These are phyloP conservation scores for Lasioglossum leucozonium DNA, from an alignment of 2,888 invertebrate species.

Conservation along the genomic window DNA sequence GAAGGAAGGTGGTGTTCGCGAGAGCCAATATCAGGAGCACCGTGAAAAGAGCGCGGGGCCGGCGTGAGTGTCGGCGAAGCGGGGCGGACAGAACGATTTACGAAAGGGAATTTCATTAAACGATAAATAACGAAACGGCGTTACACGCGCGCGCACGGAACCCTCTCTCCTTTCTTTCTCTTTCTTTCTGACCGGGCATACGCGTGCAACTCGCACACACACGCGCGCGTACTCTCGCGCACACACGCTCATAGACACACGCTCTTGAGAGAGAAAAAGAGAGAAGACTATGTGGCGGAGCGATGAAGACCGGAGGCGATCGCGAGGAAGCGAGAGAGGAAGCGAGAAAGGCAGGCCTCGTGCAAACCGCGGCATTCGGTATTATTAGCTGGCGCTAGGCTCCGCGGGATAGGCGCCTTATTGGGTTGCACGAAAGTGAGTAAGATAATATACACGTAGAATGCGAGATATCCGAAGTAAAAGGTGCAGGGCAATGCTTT, in stretches of 20 bases:
- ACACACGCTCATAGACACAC: not conserved
- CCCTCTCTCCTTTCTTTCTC: not conserved
- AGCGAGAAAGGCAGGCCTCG: slow-evolving; percentile 41
- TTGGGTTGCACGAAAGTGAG: slow-evolving; percentile 76
- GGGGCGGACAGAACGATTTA: slow-evolving; percentile 53
- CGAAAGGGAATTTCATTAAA: slow-evolving; percentile 62
- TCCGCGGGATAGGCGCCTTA: slow-evolving; percentile 71
- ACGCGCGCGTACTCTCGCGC: not conserved
- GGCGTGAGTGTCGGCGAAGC: slow-evolving; percentile 23
- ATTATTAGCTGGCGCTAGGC: slow-evolving; percentile 75
- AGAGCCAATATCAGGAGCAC: slow-evolving; percentile 54
- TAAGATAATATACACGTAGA: slow-evolving; percentile 79
- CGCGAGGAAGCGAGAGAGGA: slow-evolving; percentile 6
- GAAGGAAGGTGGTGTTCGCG: slow-evolving; percentile 37
- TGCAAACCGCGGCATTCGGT: slow-evolving; percentile 70
- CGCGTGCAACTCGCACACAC: not conserved
- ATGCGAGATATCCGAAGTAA: slow-evolving; percentile 78
- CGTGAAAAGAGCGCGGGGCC: slow-evolving; percentile 48
- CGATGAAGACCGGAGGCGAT: slow-evolving; percentile 12
- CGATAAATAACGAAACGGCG: slow-evolving; percentile 58
- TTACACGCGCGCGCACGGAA: slow-evolving; percentile 5
- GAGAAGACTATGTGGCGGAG: not conserved
- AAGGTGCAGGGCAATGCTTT: slow-evolving; percentile 70
- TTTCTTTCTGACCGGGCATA: not conserved
- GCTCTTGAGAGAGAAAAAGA: not conserved